Base-by-base conservation (phyloP, 2,888 invertebrate genomes). In the Trichacis sp. region DNA sequence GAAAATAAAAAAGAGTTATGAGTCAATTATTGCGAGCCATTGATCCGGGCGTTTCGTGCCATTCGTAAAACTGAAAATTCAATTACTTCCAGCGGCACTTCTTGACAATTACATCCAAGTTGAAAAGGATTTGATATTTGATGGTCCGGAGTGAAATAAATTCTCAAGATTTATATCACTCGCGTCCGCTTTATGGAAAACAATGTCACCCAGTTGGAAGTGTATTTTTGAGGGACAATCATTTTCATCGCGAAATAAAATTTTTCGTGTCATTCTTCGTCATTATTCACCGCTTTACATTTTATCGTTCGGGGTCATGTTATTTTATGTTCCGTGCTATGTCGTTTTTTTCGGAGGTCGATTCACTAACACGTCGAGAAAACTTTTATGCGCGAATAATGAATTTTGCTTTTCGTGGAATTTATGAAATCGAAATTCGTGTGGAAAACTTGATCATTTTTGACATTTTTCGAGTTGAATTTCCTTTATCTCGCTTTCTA, bases 101-200 rank as follows among this genome's bases (percentile, higher is more conserved):
- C 33, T n/a, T 33, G n/a, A 33, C 33, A 33, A 33, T 33, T 33
- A 33, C 33, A 33, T 33, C 33, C 8, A 6, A 42, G 15, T 42
- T 17, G 42, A 42, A 42, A 42, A 51, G 40, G 48, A 30, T 19
- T 20, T 40, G 49, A 12, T 18, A 24, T 4, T 14, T 36, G 48
- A 36, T 19, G 15, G 38, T 12, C 8, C 11, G 38, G 14, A 12
- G n/a, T 30, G 14, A 47, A 33, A 53, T 48, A 42, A 42, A 55
- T 47, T 30, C 30, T 4, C 6, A 12, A 57, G 49, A 63, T 63
- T 57, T 63, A 63, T 52, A 49, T 12, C 53, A 43, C 57, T 40
- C 52, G 58, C 55, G 54, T 55, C 54, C 19, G 36, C 47, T 55
- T 46, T 59, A 51, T 64, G 45, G 51, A 47, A 64, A 59, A n/a